Conservation (phyloP, 2,888 invertebrate species). For the Cancer borealis region DNA sequence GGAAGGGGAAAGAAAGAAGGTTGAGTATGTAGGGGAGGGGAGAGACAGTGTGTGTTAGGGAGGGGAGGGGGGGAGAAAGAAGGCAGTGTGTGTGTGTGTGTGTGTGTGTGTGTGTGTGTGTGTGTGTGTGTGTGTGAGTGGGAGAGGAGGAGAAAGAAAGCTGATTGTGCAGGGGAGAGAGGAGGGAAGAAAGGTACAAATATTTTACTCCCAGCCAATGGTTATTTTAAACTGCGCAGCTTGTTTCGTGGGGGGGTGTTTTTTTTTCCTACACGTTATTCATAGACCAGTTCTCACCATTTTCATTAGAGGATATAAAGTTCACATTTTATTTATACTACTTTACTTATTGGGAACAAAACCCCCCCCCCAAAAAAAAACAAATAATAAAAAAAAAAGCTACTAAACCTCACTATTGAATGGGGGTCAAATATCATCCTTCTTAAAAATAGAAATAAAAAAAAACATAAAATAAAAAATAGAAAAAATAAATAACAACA, state of each 20-base stretch:
- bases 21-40: no score
- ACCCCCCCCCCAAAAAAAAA: no score
- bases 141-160: not conserved
- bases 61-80: no score
- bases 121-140: not conserved
- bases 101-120: no score
- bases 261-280: not conserved
- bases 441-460: no score
- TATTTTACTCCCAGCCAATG: not conserved
- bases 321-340: not conserved
- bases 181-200: not conserved
- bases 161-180: not conserved
- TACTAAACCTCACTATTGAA: no score
- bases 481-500: not conserved
- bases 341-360: not conserved
- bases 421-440: no score
- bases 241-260: conserved; percentile 36
- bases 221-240: not conserved
- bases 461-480: no score
- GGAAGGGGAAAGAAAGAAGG: not conserved
- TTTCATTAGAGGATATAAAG: conserved; percentile 10
- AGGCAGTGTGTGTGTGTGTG: no score
- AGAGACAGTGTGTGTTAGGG: no score
- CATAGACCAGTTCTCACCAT: conserved; percentile 11
- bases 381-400: no score